Percentiles rank a stretch among this genome's conserved stretches.
Conservation (phyloP, 2,888 invertebrate species). For the Drosophila borealis region DNA sequence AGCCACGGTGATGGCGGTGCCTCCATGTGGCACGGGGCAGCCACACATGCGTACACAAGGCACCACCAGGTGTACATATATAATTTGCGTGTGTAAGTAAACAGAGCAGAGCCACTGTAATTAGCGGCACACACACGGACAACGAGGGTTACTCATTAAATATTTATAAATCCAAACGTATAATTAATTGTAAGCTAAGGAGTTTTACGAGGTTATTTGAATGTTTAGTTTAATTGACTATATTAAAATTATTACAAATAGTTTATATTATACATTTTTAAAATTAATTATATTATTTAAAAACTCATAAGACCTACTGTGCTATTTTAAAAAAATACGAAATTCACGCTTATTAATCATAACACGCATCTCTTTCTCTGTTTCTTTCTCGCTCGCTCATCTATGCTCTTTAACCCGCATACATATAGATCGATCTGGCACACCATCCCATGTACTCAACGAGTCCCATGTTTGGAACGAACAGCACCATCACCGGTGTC, state of each 20-base stretch:
- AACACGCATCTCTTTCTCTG: constrained; percentile 24
- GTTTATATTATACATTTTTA: no score
- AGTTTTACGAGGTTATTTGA: no score
- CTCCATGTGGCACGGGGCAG: constrained; percentile 9
- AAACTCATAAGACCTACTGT: no score
- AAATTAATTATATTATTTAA: no score
- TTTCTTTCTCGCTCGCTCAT: constrained; percentile 6
- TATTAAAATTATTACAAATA: no score
- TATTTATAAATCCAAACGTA: no score
- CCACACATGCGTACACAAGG: constrained; percentile 35
- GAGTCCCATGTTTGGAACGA: constrained; percentile 84
- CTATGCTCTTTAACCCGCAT: constrained; percentile 10
- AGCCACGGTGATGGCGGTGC: constrained; percentile 25
- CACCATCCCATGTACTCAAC: constrained; percentile 85
- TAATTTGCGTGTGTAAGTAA: constrained; percentile 49
- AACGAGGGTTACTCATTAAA: constrained; percentile 31
- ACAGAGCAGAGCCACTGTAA: constrained; percentile 43
- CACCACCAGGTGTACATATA: constrained; percentile 20
- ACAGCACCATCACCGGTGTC: constrained; percentile 83
- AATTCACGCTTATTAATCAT: constrained; percentile 58
- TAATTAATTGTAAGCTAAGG: not conserved
- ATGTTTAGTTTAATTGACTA: no score
- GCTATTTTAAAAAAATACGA: constrained; percentile 1
- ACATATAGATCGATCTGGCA: constrained; percentile 84
- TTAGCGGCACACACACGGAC: constrained; percentile 18